These are phyloP conservation scores for Allophyes oxyacanthae DNA, from an alignment of 2,888 invertebrate species.

Conservation along the genomic window DNA sequence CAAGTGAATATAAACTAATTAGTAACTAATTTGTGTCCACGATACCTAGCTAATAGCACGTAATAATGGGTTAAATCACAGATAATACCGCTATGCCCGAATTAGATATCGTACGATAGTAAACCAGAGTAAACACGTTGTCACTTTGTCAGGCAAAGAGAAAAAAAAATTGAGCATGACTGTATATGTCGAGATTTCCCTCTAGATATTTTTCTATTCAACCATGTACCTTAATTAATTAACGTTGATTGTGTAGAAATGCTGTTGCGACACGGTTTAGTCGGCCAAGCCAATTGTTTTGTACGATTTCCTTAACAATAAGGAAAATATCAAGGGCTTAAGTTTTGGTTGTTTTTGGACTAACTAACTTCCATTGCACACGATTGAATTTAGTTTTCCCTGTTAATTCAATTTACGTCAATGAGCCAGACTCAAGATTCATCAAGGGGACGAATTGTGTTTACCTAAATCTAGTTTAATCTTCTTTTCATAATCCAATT, in stretches of 20 bases:
- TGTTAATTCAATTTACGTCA: too few relatives aligned
- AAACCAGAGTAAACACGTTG: constrained; percentile 11
- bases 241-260: constrained; percentile 29
- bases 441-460: too few relatives aligned
- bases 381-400: too few relatives aligned
- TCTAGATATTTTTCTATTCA: constrained; percentile 38
- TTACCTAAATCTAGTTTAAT: too few relatives aligned
- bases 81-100: constrained; percentile 33
- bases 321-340: constrained; percentile 26
- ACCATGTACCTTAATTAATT: constrained; percentile 47
- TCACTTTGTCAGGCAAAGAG: background rate
- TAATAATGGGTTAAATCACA: constrained; percentile 14
- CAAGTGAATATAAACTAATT: constrained; percentile 24
- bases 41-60: constrained; percentile 2
- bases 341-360: constrained; percentile 24
- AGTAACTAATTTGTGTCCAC: constrained; percentile 36
- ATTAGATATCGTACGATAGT: constrained; percentile 11
- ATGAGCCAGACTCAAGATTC: too few relatives aligned
- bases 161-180: constrained; percentile 7
- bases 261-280: constrained; percentile 24
- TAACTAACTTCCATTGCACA: background rate
- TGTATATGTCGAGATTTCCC: constrained; percentile 33
- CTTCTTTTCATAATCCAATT: too few relatives aligned
- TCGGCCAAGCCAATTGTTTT: constrained; percentile 19
- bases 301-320: constrained; percentile 39